Conservation (phyloP, 2,888 invertebrate species). For the Eurytoma californica region DNA sequence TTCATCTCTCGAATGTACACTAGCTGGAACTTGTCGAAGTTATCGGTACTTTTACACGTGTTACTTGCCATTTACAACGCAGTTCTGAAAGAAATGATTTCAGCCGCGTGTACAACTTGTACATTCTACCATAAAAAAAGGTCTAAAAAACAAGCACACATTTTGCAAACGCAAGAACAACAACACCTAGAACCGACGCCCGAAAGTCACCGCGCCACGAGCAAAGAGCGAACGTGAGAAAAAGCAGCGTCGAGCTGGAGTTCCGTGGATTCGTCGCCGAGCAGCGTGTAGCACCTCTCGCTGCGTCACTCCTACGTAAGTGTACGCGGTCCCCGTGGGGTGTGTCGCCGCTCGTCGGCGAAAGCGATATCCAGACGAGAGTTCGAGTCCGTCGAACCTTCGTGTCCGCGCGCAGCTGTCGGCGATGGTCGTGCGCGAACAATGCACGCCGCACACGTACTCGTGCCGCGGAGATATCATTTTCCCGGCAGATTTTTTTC, state of each 20-base stretch:
- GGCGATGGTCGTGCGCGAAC: constrained; percentile 4
- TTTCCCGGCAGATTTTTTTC: background rate
- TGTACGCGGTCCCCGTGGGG: constrained; percentile 6
- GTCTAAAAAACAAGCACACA: too few species aligned
- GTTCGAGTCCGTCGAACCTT: constrained; percentile 33
- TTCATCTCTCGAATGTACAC: too few species aligned
- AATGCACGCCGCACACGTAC: constrained; percentile 27
- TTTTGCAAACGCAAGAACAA: background rate
- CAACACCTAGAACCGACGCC: background rate
- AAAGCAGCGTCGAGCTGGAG: constrained; percentile 16
- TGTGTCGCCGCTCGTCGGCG: background rate
- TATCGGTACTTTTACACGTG: too few species aligned
- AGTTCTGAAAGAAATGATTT: too few species aligned
- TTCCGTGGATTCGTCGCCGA: background rate
- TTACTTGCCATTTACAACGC: too few species aligned
- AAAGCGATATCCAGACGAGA: background rate
- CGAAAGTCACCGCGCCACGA: background rate
- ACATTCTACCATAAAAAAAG: background rate
- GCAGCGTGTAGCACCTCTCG: background rate
- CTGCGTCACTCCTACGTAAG: background rate
- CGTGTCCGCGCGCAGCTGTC: constrained; percentile 10
- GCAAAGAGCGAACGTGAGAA: constrained; percentile 33
- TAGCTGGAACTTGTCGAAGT: too few species aligned
- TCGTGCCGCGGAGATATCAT: constrained; percentile 8
- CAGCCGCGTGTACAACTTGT: background rate